phyloP scores from a whole-genome alignment of 2,888 invertebrate species.

The Diarsia rubi region DNA sequence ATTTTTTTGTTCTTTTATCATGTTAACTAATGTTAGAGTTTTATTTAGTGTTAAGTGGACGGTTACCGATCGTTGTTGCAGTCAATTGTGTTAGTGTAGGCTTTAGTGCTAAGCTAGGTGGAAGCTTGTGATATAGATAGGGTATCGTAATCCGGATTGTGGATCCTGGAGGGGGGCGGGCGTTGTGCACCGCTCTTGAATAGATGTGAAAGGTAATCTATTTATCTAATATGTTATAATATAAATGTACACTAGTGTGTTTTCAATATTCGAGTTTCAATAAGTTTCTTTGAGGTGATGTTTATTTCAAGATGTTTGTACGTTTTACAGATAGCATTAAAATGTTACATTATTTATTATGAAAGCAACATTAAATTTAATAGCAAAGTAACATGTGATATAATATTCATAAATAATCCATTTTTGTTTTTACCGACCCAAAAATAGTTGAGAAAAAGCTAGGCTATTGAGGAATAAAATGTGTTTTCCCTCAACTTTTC shows the following conservation, averaged over 20 bases:
- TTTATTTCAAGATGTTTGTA: conserved; percentile 7
- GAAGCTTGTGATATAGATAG: conserved; percentile 90
- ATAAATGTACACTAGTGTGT: background rate
- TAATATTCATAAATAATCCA: conserved; percentile 1
- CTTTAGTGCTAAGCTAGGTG: conserved; percentile 89
- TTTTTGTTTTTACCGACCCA: too few species aligned
- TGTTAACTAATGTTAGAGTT: conserved; percentile 90
- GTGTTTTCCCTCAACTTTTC: background rate
- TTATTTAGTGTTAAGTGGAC: conserved; percentile 86
- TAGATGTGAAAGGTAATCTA: conserved; percentile 63
- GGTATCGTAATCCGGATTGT: conserved; percentile 76
- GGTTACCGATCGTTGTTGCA: conserved; percentile 87
- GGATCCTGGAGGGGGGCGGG: conserved; percentile 78
- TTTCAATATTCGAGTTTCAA: conserved; percentile 4
- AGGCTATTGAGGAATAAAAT: background rate
- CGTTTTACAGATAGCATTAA: conserved; percentile 2
- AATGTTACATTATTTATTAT: conserved; percentile 30
- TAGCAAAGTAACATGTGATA: background rate
- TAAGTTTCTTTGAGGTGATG: conserved; percentile 32
- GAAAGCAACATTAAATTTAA: conserved; percentile 11
- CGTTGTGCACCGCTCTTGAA: conserved; percentile 70
- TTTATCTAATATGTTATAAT: conserved; percentile 16
- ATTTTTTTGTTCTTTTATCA: conserved; percentile 84
- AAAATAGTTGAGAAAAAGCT: too few species aligned
- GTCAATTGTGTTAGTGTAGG: conserved; percentile 88